phyloP scores from a whole-genome alignment of 2,888 invertebrate genomes.

The Drosophila neotestacea region DNA sequence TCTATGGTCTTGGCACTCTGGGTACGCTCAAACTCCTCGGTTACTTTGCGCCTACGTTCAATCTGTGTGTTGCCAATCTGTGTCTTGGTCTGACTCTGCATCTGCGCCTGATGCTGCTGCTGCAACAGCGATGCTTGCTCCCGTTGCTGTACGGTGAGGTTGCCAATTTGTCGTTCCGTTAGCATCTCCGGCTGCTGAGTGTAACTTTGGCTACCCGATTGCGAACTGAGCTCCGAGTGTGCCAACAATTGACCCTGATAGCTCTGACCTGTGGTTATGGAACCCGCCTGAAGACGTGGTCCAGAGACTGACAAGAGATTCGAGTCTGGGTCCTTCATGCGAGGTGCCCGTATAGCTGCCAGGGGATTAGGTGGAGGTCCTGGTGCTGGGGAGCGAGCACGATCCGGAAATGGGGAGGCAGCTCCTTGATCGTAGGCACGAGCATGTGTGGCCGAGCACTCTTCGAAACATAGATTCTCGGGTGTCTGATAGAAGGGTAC shows the following conservation, averaged over 20 bases:
- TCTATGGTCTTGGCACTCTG: constrained; percentile 89
- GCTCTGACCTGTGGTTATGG: constrained; percentile 85
- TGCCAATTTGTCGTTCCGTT: constrained; percentile 86
- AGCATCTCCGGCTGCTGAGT: constrained; percentile 86
- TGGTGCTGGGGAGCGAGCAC: constrained; percentile 89
- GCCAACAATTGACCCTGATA: constrained; percentile 83
- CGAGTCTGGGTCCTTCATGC: constrained; percentile 86
- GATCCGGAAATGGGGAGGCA: constrained; percentile 89
- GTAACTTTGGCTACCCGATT: constrained; percentile 85
- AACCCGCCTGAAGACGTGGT: constrained; percentile 81
- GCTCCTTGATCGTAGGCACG: constrained; percentile 88
- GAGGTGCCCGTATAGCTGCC: constrained; percentile 88
- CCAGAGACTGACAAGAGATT: constrained; percentile 54
- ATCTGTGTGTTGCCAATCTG: constrained; percentile 87
- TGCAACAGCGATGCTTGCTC: constrained; percentile 84
- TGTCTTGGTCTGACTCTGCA: constrained; percentile 85
- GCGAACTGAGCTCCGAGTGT: constrained; percentile 86
- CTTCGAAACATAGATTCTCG: constrained; percentile 90
- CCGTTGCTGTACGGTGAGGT: constrained; percentile 86
- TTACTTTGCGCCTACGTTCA: constrained; percentile 88
- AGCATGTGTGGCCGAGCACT: constrained; percentile 87
- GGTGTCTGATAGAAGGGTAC: constrained; percentile 91
- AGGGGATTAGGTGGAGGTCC: constrained; percentile 90
- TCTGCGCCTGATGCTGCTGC: constrained; percentile 84
- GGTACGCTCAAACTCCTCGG: constrained; percentile 89